Evolutionary conservation across 2,888 invertebrate species (phyloP), one percentile per base, ranked within the genome.

Genomic region (Eremobia ochroleuca): DNA sequence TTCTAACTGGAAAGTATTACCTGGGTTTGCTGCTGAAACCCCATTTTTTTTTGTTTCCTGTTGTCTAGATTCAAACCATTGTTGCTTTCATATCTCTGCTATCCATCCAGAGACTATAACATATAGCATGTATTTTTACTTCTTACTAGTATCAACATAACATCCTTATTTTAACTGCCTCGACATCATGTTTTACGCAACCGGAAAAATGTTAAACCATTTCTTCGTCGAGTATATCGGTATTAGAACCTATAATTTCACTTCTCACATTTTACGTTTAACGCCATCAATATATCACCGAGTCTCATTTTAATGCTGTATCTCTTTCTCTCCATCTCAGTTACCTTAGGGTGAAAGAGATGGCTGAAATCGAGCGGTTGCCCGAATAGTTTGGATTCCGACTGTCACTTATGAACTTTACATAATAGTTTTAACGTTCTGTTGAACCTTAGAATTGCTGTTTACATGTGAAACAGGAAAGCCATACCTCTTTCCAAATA

Each of bases 341-440:
- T 28, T 49, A 68, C 62, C 25, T 64, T 59, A 0, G 55, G n/a
- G 40, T 52, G 74, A 88, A 73, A 67, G 87, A 85, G 87, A 88
- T 49, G 43, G 43, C 34, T 37, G 4, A 66, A 70, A 46, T 72
- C 46, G 72, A 64, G 70, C 85, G 43, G 73, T 83, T 82, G n/a
- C 76, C 59, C 43, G 72, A 75, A 89, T 84, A 82, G 75, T 84
- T 80, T 71, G 69, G 82, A 86, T 90, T 88, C 79, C 83, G 67
- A 76, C 69, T 81, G 87, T 88, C 87, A 81, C 86, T 73, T 81
- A 74, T 74, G 78, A 78, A 73, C 72, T 85, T 88, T 79, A 83
- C 80, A 82, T 89, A 90, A 89, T 88, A 86, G 82, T 81, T 78
- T 83, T 82, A 81, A 86, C 77, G 85, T 89, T 83, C 80, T 79